Percentiles rank a stretch among this genome's conserved stretches.
phyloP scores from a whole-genome alignment of 2,888 invertebrate species.

The Thyatira batis region DNA sequence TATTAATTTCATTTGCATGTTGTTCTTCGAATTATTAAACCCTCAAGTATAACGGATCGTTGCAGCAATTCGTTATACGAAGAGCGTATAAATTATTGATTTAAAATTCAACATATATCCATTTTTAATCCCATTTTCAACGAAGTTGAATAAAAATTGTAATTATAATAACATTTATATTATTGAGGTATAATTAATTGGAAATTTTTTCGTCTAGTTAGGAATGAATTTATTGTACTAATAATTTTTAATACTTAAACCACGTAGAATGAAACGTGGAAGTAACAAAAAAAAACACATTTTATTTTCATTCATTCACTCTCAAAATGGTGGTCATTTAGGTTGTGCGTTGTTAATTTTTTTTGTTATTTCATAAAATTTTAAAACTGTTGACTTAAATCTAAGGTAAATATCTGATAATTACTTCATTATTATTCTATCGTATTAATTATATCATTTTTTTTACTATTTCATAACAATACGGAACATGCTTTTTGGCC shows the following conservation, averaged over 20 bases:
- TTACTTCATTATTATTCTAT: neutral
- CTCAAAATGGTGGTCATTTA: slow-evolving; percentile 75
- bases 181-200: too few relatives aligned
- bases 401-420: slow-evolving; percentile 47
- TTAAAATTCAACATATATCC: too few relatives aligned
- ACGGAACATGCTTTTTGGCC: neutral
- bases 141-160: too few relatives aligned
- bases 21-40: too few relatives aligned
- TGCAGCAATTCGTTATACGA: neutral
- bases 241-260: neutral
- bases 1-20: too few relatives aligned
- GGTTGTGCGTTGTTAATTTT: slow-evolving; percentile 67
- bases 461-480: neutral
- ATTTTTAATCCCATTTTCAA: too few relatives aligned
- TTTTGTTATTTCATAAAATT: slow-evolving; percentile 65
- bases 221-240: too few relatives aligned
- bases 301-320: slow-evolving; percentile 37
- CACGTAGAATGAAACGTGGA: slow-evolving; percentile 35
- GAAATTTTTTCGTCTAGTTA: too few relatives aligned
- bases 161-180: too few relatives aligned
- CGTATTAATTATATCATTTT: neutral
- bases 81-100: neutral
- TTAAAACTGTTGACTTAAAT: slow-evolving; percentile 64
- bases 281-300: slow-evolving; percentile 22
- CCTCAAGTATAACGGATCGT: neutral